phyloP scores from a whole-genome alignment of 2,113 vertebrate species.

The Elephantulus edwardii region DNA sequence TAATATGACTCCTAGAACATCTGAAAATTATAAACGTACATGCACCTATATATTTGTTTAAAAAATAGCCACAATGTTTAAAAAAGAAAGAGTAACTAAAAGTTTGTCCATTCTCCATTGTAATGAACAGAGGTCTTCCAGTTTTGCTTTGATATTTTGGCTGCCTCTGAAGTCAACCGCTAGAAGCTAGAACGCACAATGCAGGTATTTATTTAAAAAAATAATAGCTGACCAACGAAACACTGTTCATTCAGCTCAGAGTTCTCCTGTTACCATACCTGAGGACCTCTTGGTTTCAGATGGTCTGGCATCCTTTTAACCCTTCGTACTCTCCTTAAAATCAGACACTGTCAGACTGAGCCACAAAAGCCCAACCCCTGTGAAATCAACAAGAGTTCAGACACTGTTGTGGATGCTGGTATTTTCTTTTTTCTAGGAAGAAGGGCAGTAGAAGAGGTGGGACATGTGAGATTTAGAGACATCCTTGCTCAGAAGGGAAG shows the following conservation, averaged over 20 bases:
- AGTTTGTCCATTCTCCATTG: not conserved
- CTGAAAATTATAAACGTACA: not conserved
- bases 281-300: conserved; percentile 56
- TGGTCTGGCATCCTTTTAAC: conserved; percentile 52
- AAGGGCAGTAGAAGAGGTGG: not conserved
- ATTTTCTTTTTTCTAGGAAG: not conserved
- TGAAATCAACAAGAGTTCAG: not conserved
- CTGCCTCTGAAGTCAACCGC: conserved; percentile 40
- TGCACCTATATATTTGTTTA: not conserved
- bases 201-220: conserved; percentile 69
- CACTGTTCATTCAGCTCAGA: conserved; percentile 72
- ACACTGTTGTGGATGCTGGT: not conserved
- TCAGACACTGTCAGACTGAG: not conserved
- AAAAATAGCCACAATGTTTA: no score
- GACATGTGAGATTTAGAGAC: conserved; percentile 17
- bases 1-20: not conserved
- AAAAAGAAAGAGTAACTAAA: no score
- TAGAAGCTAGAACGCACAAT: conserved; percentile 64
- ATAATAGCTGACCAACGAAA: conserved; percentile 65
- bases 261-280: conserved; percentile 68
- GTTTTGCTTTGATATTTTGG: conserved; percentile 18
- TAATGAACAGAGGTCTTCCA: not conserved
- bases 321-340: not conserved
- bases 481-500: conserved; percentile 42
- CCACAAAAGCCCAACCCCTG: conserved; percentile 5